phyloP scores from a whole-genome alignment of 2,888 invertebrate species.

The Furcula furcula region DNA sequence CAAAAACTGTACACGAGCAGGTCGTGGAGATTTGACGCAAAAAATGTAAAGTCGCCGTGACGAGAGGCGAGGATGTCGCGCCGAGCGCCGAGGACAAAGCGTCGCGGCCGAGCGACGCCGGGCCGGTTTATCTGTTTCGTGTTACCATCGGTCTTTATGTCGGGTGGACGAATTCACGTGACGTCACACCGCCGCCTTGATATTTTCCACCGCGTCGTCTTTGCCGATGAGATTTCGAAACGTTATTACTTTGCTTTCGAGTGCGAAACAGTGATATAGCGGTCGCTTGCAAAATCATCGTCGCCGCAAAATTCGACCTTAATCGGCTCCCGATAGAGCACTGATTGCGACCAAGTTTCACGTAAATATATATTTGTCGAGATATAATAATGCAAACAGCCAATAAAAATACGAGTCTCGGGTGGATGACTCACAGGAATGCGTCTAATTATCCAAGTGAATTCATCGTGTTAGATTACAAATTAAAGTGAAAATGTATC shows the following conservation, averaged over 20 bases:
- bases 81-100: slow-evolving; percentile 31
- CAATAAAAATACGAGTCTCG: slow-evolving; percentile 73
- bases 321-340: slow-evolving; percentile 37
- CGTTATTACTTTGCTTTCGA: slow-evolving; percentile 51
- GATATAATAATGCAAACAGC: slow-evolving; percentile 63
- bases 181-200: slow-evolving; percentile 40
- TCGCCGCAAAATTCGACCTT: slow-evolving; percentile 40
- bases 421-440: slow-evolving; percentile 74
- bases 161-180: slow-evolving; percentile 40
- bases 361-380: slow-evolving; percentile 51
- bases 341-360: slow-evolving; percentile 40
- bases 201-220: slow-evolving; percentile 47
- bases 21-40: slow-evolving; percentile 11
- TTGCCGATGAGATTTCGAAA: slow-evolving; percentile 55
- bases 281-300: slow-evolving; percentile 31
- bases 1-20: slow-evolving; percentile 22
- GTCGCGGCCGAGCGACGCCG: slow-evolving; percentile 20
- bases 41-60: slow-evolving; percentile 9
- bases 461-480: slow-evolving; percentile 65
- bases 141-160: slow-evolving; percentile 33
- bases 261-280: slow-evolving; percentile 35
- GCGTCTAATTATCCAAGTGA: slow-evolving; percentile 69
- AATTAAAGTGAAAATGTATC: slow-evolving; percentile 59
- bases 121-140: slow-evolving; percentile 25
- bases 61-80: slow-evolving; percentile 13